Conservation (phyloP, 1,140 invertebrate genomes). For the Triops cancriformis region DNA sequence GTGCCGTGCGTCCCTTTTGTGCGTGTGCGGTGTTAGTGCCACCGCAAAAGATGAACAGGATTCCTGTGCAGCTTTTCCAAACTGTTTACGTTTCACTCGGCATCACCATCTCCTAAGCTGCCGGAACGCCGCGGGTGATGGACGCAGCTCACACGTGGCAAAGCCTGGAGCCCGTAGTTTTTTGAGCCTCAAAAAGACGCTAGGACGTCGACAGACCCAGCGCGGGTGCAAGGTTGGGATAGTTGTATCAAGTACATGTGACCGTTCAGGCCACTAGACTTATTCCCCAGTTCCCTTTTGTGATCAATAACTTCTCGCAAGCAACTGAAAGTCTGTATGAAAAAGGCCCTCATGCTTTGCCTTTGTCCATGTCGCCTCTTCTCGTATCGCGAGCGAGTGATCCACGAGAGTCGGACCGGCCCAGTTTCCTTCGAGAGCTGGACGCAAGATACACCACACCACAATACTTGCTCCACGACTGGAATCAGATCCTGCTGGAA, state of each 20-base stretch:
- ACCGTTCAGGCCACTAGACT: background rate
- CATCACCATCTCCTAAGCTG: background rate
- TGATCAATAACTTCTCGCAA: slow-evolving; percentile 10
- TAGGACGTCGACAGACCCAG: background rate
- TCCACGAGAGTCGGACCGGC: background rate
- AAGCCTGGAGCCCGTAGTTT: background rate
- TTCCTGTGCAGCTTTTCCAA: background rate
- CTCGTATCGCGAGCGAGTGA: background rate
- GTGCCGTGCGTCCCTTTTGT: background rate
- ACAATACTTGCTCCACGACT: too few relatives aligned
- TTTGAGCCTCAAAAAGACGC: background rate
- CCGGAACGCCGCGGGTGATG: background rate
- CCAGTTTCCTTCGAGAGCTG: background rate
- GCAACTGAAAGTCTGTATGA: slow-evolving; percentile 1
- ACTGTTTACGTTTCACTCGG: background rate
- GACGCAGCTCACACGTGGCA: background rate
- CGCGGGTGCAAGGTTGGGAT: background rate
- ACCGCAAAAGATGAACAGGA: background rate
- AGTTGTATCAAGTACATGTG: background rate
- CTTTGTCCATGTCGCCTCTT: background rate
- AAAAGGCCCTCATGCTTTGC: background rate
- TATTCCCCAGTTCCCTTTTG: slow-evolving; percentile 13
- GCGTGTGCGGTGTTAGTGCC: background rate
- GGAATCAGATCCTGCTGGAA: too few relatives aligned
- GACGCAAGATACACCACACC: background rate